Evolutionary conservation across 2,113 vertebrate genomes (phyloP), one percentile per base, ranked within the genome.

Genomic region (Chunga burmeisteri): DNA sequence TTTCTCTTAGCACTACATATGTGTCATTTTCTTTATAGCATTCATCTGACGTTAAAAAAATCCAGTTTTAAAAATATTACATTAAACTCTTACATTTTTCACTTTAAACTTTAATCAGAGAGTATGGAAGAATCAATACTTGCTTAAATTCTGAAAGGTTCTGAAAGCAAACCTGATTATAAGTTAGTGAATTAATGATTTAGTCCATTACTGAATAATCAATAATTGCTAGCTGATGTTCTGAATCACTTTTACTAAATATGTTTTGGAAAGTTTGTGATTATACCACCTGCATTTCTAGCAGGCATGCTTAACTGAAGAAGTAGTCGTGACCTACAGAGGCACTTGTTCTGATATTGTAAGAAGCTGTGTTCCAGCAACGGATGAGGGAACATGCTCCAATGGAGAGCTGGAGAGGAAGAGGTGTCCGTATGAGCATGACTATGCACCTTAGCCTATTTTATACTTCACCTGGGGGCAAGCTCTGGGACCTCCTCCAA

Each of bases 141-240:
- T 90, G 72, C 61, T 90, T 82, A 83, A 82, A 90, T 46, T 88
- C 87, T 77, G 85, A 68, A 88, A 85, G 55, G 30, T 72, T 90
- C 49, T 92, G 74, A 93, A 85, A 75, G 46, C 34, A 90, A 89
- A 86, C 50, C 29, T 80, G 66, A 68, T 71, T 70, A 12, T 73
- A 83, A 82, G 49, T 75, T 92, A 83, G 86, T 85, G 52, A 91
- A 59, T 67, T 82, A 82, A 91, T 91, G 56, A 87, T 82, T 95
- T 70, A 90, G 21, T 87, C 72, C 0, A 0, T 73, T 90, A 90
- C 63, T 70, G 70, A 85, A 50, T 80, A 93, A 95, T 88, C 94
- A 82, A 21, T 95, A 85, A 61, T 55, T 87, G 72, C 49, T 65
- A 93, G 42, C 36, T 66, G 90, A 83, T 86, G 26, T 55, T 88